Evolutionary conservation across 2,888 invertebrate genomes (phyloP), one percentile per base, ranked within the genome.

Genomic region (Lysandra bellargus): DNA sequence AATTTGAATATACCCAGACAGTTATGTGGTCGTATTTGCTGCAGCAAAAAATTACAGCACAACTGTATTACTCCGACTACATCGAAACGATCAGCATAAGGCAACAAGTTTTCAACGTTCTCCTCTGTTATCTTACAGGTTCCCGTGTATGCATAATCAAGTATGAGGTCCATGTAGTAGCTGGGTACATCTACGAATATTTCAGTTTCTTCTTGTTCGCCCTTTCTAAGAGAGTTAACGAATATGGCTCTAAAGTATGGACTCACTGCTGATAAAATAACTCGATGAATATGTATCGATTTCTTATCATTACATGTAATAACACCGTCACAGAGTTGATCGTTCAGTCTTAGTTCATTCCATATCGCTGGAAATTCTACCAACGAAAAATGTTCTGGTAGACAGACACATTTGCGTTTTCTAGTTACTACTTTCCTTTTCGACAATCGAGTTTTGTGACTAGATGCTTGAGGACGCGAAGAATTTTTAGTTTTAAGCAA

Each of bases 91-190:
- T 97, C 97, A 2, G 97, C 97, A 81, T 95, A 95, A 0, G 96
- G 96, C 78, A 97, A 89, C 64, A 97, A 92, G 82, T 95, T 93
- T 88, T 97, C 96, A 5, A 97, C 97, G 86, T 97, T 97, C 49
- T 95, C 95, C 64, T 95, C 92, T 4, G 95, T 96, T 64, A 97
- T 95, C 79, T 89, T 87, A 85, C 97, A 97, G 30, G 93, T 91
- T 69, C 97, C 97, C 4, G 97, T 97, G 86, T 98, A 97, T 0
- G 96, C 96, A 86, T 96, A 97, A 85, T 97, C 97, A 79, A 98
- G 95, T 80, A 98, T 95, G 69, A 95, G 90, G 79, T 93, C 92
- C 92, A 98, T 96, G 85, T 95, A 95, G 81, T 93, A 89, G 80
- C 95, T 95, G 1, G 96, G 94, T 61, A 96, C 95, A 83, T 95